phyloP scores from a whole-genome alignment of 2,113 vertebrate genomes.

The Muntiacus reevesi region DNA sequence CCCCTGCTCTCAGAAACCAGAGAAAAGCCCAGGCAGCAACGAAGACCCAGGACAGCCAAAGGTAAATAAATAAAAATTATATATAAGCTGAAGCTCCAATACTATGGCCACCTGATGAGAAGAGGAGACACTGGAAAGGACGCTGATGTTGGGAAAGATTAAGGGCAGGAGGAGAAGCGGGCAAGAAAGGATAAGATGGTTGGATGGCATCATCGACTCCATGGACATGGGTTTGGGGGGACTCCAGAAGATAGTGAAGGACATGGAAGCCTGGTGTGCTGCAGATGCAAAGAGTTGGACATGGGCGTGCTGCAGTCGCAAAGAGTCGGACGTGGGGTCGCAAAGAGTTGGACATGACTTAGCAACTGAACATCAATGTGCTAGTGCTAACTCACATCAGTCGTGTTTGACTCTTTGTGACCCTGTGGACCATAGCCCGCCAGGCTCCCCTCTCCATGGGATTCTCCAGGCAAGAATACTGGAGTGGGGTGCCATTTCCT shows the following conservation, averaged over 20 bases:
- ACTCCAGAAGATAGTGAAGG: neutral
- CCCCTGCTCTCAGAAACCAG: neutral
- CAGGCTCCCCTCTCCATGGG: neutral
- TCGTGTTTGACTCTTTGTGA: neutral
- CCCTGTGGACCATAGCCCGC: neutral
- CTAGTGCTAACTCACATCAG: neutral
- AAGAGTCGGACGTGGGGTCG: neutral
- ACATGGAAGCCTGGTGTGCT: neutral
- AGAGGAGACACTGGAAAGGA: neutral
- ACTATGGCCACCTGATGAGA: neutral
- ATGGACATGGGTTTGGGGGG: neutral
- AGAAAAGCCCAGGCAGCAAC: neutral
- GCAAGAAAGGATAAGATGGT: neutral
- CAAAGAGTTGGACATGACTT: neutral
- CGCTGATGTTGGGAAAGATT: neutral
- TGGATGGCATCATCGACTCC: neutral
- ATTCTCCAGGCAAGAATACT: neutral
- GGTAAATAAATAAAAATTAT: neutral
- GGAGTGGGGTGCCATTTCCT: neutral
- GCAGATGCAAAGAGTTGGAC: neutral
- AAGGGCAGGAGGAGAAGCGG: neutral
- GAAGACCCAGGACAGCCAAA: neutral
- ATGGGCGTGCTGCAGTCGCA: neutral
- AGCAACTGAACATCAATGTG: neutral
- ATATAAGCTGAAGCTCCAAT: neutral